phyloP scores from a whole-genome alignment of 2,113 vertebrate genomes.

The Toxotes jaculatrix region DNA sequence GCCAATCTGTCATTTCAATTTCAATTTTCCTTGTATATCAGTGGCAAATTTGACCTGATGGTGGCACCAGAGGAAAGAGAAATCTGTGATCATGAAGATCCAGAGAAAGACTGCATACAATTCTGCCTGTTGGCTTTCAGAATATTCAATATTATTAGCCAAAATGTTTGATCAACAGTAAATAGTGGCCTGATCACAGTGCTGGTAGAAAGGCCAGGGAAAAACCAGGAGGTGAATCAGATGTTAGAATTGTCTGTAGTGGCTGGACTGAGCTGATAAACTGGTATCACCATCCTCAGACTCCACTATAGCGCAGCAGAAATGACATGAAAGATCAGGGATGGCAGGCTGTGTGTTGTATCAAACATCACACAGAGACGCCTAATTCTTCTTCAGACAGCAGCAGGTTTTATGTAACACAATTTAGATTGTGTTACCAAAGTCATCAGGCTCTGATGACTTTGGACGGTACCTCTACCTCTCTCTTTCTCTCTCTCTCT shows the following conservation, averaged over 20 bases:
- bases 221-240: not conserved
- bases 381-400: not conserved
- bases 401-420: slow-evolving; percentile 4
- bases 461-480: not conserved
- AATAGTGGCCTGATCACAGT: not conserved
- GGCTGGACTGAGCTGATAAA: not conserved
- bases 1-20: not conserved
- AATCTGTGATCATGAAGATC: not conserved
- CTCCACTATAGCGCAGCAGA: not conserved
- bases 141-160: not conserved
- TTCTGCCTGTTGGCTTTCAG: not conserved
- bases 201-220: not conserved
- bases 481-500: not conserved
- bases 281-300: not conserved
- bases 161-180: not conserved
- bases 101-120: not conserved
- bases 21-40: not conserved
- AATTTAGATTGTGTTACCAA: too few species aligned
- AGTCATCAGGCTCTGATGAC: not conserved
- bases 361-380: not conserved
- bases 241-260: not conserved
- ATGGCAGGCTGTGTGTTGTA: not conserved
- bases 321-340: not conserved
- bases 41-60: not conserved
- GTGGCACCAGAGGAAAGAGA: not conserved